These are phyloP conservation scores for Eudorcas thomsonii DNA, from an alignment of 2,113 vertebrate genomes.

Conservation along the genomic window DNA sequence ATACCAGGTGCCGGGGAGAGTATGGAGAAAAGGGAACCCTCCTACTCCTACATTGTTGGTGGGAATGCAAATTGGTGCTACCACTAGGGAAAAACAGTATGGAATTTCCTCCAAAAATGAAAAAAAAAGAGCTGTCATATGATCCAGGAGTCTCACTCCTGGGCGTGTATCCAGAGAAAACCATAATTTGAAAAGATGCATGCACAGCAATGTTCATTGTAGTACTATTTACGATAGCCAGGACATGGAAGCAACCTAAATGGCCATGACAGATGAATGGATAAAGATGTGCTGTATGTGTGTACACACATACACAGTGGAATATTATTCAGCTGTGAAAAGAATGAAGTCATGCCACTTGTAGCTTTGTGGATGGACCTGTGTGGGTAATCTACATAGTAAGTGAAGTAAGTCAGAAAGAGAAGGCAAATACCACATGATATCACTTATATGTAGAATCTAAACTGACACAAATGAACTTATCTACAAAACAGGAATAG, in stretches of 20 bases:
- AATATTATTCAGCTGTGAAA: not conserved
- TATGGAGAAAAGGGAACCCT: not conserved
- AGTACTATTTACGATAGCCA: not conserved
- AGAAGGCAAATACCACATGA: not conserved
- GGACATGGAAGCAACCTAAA: not conserved
- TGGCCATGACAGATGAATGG: not conserved
- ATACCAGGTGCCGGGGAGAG: not conserved
- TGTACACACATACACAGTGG: not conserved
- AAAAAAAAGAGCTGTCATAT: not conserved
- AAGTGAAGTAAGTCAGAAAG: not conserved
- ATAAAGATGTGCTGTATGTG: not conserved
- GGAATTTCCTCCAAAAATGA: not conserved
- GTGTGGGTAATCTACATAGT: not conserved
- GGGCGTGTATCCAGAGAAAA: not conserved
- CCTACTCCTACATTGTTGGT: not conserved
- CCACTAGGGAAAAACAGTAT: not conserved
- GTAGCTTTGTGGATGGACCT: not conserved
- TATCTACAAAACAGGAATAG: not conserved
- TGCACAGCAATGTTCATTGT: not conserved
- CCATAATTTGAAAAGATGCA: not conserved
- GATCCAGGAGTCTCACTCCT: not conserved
- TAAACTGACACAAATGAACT: not conserved
- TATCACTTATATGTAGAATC: not conserved
- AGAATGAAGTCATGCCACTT: not conserved
- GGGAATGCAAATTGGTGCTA: not conserved